Percentiles rank a stretch among this genome's conserved stretches.
These are phyloP conservation scores for Drosophila sproati DNA, from an alignment of 1,140 invertebrate species.

Conservation along the genomic window DNA sequence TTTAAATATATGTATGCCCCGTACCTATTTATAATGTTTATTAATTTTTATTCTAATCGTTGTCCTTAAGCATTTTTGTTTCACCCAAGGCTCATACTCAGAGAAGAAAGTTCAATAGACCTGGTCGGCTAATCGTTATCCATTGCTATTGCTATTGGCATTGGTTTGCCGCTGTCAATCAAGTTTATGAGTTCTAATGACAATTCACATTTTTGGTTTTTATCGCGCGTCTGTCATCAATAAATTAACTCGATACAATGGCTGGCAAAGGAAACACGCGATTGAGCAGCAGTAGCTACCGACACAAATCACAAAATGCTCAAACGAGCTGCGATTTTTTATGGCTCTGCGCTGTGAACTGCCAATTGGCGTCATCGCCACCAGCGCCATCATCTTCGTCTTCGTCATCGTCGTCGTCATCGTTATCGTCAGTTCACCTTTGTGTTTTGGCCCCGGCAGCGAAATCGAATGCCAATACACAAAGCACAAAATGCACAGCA, in stretches of 20 bases:
- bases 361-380: conserved; percentile 48
- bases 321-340: conserved; percentile 80
- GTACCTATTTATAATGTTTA: no score
- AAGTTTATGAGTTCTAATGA: conserved; percentile 81
- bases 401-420: conserved; percentile 8
- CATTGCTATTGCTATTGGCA: conserved; percentile 1
- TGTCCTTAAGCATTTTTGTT: no score
- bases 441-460: conserved; percentile 57
- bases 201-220: conserved; percentile 78
- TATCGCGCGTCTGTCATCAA: conserved; percentile 81
- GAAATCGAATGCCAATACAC: conserved; percentile 57
- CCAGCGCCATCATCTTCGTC: conserved; percentile 7
- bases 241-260: conserved; percentile 83
- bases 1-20: no score
- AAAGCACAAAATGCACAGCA: conserved; percentile 21
- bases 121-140: conserved; percentile 46
- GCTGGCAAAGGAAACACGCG: conserved; percentile 62
- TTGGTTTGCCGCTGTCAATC: conserved; percentile 62
- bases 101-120: conserved; percentile 59
- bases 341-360: conserved; percentile 44
- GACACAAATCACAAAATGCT: conserved; percentile 71
- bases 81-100: background rate
- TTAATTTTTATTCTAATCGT: no score
- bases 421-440: conserved; percentile 71
- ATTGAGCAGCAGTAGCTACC: conserved; percentile 48